Evolutionary conservation across 2,113 vertebrate genomes (phyloP), one percentile per base, ranked within the genome.

Genomic region (Labeo rohita): DNA sequence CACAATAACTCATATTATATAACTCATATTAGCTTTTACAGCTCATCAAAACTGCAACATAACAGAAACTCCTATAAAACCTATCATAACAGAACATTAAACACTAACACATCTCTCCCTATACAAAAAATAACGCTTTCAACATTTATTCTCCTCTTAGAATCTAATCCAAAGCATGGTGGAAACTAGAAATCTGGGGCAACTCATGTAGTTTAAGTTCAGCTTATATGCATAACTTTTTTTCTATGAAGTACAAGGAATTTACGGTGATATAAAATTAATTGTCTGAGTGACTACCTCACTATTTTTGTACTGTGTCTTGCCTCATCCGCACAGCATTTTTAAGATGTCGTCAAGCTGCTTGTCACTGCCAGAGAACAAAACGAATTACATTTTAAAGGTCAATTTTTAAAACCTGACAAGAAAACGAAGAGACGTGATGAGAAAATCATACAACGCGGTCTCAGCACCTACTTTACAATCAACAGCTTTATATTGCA

Each of bases 401-500:
- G 6, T 61, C 39, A 45, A 10, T 21, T 39, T 80, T 79, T n/a
- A 15, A 63, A 61, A 61, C 63, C 43, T 49, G 72, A 74, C 72
- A 74, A 49, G 72, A 77, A 54, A 77, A 77, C 36, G 18, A 68
- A 68, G 9, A 80, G 61, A 52, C 21, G 45, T 21, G 61, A 68
- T 68, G 80, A 2, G 13, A 50, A 81, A 45, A 81, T 80, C 39
- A 63, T 63, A 65, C 21, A 15, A 39, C 47, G 28, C 23, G 5
- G 12, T 28, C 56, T 80, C n/a, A 47, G n/a, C 56, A 49, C 49
- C 23, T 16, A 80, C 59, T 49, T 18, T 10, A n/a, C 7, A 65
- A 59, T 56, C 65, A 87, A 52, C 77, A 80, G 84, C n/a, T 72
- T 61, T 73, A 70, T 75, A 50, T 73, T 18, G 23, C 23, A 76